Conservation (phyloP, 2,888 invertebrate genomes). For the Cremastinae sp. region DNA sequence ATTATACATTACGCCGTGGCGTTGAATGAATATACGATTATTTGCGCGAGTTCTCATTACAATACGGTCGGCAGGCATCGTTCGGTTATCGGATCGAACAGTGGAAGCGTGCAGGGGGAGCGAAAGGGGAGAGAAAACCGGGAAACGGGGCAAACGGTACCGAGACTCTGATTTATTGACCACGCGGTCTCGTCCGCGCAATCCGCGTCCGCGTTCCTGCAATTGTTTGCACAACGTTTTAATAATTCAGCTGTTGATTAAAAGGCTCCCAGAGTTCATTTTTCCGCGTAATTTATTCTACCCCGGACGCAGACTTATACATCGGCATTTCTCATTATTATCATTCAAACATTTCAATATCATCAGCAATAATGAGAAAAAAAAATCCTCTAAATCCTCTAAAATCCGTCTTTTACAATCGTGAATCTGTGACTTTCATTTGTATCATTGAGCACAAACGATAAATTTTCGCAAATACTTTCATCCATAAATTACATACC, state of each 20-base stretch:
- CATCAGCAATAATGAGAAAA: constrained; percentile 32
- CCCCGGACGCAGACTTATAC: constrained; percentile 38
- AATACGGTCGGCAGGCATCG: constrained; percentile 20
- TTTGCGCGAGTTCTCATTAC: constrained; percentile 31
- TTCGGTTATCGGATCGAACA: constrained; percentile 44
- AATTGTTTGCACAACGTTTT: constrained; percentile 76
- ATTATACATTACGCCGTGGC: not conserved
- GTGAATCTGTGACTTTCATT: too few species aligned
- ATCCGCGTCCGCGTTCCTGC: constrained; percentile 47
- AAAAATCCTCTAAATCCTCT: too few species aligned
- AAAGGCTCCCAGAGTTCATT: constrained; percentile 73
- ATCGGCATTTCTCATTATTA: constrained; percentile 14
- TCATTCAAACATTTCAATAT: constrained; percentile 33
- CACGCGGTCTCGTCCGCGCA: constrained; percentile 61
- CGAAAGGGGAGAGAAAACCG: constrained; percentile 2
- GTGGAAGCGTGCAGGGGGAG: constrained; percentile 43
- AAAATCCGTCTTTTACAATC: too few species aligned
- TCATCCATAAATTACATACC: too few species aligned
- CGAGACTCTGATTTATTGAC: constrained; percentile 77
- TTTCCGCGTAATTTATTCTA: constrained; percentile 74
- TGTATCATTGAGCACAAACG: too few species aligned
- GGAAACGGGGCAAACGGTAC: constrained; percentile 59
- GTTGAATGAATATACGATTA: constrained; percentile 26
- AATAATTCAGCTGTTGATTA: constrained; percentile 79
- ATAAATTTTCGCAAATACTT: constrained; percentile 29